A percentile compares a stretch with the other conserved stretches of the same genome.
Conservation (phyloP, 2,113 vertebrate species). For the Sylvia atricapilla region DNA sequence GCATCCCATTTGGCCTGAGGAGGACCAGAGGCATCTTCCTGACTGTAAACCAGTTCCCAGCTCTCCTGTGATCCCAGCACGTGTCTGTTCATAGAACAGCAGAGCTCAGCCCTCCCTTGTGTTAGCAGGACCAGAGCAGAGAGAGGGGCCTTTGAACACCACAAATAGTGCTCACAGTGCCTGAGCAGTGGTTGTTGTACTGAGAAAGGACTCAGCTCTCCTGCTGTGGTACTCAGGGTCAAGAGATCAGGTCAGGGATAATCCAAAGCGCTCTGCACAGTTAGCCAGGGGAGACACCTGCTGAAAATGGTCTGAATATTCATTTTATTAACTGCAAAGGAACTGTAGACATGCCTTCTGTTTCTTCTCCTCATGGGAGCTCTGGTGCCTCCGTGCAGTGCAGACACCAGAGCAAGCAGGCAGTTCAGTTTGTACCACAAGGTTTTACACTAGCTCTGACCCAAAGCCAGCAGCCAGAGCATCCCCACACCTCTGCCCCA, state of each 20-base stretch:
- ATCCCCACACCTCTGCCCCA: not conserved
- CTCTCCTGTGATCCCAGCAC: not conserved
- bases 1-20: not conserved
- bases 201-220: not conserved
- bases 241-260: not conserved
- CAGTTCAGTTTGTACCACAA: not conserved
- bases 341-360: not conserved
- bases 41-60: not conserved
- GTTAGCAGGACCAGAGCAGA: not conserved
- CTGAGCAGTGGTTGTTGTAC: not conserved
- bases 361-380: not conserved
- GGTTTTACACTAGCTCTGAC: not conserved
- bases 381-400: not conserved
- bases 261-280: not conserved
- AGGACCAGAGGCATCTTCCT: not conserved
- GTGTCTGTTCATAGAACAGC: not conserved
- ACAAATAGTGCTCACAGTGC: not conserved
- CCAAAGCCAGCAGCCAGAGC: not conserved
- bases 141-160: not conserved
- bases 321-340: not conserved
- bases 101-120: not conserved
- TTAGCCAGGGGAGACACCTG: not conserved
- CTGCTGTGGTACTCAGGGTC: not conserved
- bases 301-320: not conserved
- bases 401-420: not conserved